Base-by-base conservation (phyloP, 2,797 vertebrate genomes). In the Ceryle rudis region DNA sequence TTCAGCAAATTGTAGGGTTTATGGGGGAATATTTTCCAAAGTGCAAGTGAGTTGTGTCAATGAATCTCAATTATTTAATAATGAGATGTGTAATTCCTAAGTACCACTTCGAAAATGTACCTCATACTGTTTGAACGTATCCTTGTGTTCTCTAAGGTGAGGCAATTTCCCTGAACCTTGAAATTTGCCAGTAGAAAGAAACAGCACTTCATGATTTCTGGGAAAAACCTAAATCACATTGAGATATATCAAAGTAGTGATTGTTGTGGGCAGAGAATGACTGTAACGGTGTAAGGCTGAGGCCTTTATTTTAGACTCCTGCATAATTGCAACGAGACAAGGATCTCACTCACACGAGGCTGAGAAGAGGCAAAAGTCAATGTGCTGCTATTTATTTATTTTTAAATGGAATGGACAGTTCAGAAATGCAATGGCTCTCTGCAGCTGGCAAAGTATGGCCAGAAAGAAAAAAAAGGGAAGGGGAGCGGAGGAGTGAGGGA, bases 21-120 rank as follows among this genome's bases (percentile, higher is more conserved):
- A 78, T 33, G 19, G 49, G 18, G 69, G 54, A 88, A 55, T 14
- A 44, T 75, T 72, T 96, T 91, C 75, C 60, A 84, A 92, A 70
- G 15, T 73, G 61, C 22, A 31, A 90, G 70, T 46, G 78, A 89
- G 26, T 84, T 93, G 41, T 46, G 49, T 46, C 11, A 11, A 77
- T 54, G 81, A 89, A 92, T 95, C 78, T 89, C 74, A 94, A 85
- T 92, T 95, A 85, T 87, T 90, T 94, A 74, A 47, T 96, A 92
- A 96, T 85, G 73, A 96, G 71, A 81, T 78, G 82, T 77, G 57
- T 85, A 69, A 96, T 92, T 97, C 74, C 42, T 80, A 88, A 96
- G 71, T 25, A 81, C 29, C 61, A 33, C 75, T 93, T 95, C 62
- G 74, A 74, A 96, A 97, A 93, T 21, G 26, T 55, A 90, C 69